Evolutionary conservation across 1,140 invertebrate genomes (phyloP), one percentile per base, ranked within the genome.

Genomic region (Notospermus geniculatus): DNA sequence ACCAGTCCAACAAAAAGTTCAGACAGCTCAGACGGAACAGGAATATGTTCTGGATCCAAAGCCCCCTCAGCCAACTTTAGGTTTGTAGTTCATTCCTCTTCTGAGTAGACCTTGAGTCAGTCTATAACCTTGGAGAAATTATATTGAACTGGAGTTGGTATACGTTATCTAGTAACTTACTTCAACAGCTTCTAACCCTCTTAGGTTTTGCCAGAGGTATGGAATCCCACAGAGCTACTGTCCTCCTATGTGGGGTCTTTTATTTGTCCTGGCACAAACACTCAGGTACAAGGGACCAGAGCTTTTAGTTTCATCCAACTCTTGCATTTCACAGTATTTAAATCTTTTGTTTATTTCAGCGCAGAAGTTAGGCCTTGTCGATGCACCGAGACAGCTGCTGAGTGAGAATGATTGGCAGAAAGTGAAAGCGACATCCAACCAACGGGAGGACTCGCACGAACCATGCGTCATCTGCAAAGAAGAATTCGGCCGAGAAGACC

Each of bases 401-500:
- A 67, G 71, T 25, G 80, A 82, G 52, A 52, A 41, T 30, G 77
- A 80, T 29, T 82, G 80, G 80, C 55, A 65, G 36, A 56, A 60
- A 55, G 71, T 74, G 1, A 81, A 82, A 64, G 59, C 59, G 39
- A 75, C 69, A 54, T 79, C 78, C 2, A 77, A 78, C 54, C 54
- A 70, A 22, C 60, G 79, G 60, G 69, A 80, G 50, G 80, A 81
- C 52, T 81, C 73, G 2, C 68, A 65, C 23, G 68, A 75, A 23
- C 79, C 79, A 1, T 82, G 80, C 72, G 79, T 79, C 41, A 82
- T 82, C 25, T 82, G 80, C 66, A 80, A 81, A 63, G 80, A 82
- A 63, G 74, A 80, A 29, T 76, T 81, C 70, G 78, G 79, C 9
- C 55, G 70, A 15, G 69, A 77, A 54, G 69, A 77, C 43, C 80